A percentile compares a stretch with the other conserved stretches of the same genome.
These are phyloP conservation scores for Tribolium madens DNA, from an alignment of 1,140 invertebrate species.

Conservation along the genomic window DNA sequence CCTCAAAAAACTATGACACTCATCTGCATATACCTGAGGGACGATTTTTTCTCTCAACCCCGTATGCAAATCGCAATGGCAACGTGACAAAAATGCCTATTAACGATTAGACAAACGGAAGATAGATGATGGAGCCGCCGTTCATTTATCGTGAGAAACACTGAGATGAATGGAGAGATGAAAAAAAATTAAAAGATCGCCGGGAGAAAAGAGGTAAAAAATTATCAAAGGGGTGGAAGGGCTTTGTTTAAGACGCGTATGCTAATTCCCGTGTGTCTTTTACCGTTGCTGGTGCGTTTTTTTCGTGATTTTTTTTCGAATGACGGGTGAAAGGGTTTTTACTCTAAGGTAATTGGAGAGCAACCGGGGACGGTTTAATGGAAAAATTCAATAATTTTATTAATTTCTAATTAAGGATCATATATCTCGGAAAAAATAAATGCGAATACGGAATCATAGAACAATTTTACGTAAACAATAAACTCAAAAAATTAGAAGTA, in stretches of 20 bases:
- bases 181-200: slow-evolving; percentile 7
- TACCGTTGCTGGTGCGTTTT: slow-evolving; percentile 19
- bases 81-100: slow-evolving; percentile 46
- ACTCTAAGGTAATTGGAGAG: no score
- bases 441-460: no score
- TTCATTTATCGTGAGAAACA: slow-evolving; percentile 46
- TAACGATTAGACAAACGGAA: slow-evolving; percentile 48
- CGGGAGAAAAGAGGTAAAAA: slow-evolving; percentile 8
- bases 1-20: slow-evolving; percentile 24
- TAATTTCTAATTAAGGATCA: no score
- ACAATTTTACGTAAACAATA: no score
- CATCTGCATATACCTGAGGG: slow-evolving; percentile 42
- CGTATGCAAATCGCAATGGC: slow-evolving; percentile 26
- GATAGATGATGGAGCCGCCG: slow-evolving; percentile 43
- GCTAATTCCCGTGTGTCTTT: slow-evolving; percentile 10
- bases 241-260: slow-evolving; percentile 28
- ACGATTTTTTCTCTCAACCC: slow-evolving; percentile 21
- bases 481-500: no score
- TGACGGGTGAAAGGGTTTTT: neutral
- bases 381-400: no score
- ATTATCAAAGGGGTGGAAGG: slow-evolving; percentile 20
- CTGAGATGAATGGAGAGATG: neutral
- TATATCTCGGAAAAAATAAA: no score
- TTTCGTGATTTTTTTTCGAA: slow-evolving; percentile 22
- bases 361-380: no score